A percentile compares a stretch with the other conserved stretches of the same genome.
phyloP scores from a whole-genome alignment of 2,888 invertebrate species.

The Falcaria lacertinaria region DNA sequence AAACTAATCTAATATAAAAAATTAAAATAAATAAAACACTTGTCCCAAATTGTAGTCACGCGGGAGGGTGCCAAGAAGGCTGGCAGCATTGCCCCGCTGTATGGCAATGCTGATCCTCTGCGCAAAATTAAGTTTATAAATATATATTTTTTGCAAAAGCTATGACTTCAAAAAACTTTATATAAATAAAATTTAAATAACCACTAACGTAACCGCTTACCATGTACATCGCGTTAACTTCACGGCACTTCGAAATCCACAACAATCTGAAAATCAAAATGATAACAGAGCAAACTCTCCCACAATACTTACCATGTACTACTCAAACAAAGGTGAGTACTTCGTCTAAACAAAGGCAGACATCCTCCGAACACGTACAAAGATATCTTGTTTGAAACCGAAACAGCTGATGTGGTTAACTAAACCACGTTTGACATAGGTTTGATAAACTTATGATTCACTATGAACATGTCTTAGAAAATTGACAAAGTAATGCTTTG shows the following conservation, averaged over 20 bases:
- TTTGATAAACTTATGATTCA: conserved; percentile 16
- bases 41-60: too few species aligned
- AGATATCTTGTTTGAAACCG: background rate
- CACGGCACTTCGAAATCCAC: background rate
- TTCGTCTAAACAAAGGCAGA: background rate
- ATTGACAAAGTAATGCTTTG: conserved; percentile 37
- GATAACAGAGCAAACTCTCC: background rate
- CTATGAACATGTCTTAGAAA: conserved; percentile 28
- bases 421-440: conserved; percentile 12
- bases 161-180: too few species aligned
- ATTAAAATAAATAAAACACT: too few species aligned
- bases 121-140: too few species aligned
- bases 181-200: too few species aligned
- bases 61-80: too few species aligned
- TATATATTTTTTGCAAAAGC: too few species aligned
- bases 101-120: too few species aligned
- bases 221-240: background rate
- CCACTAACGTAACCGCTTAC: background rate
- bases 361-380: background rate
- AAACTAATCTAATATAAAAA: too few species aligned
- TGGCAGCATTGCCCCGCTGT: too few species aligned
- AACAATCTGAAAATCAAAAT: background rate
- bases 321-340: background rate
- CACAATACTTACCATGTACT: background rate
- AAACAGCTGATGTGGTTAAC: conserved; percentile 13